Evolutionary conservation across 1,140 invertebrate genomes (phyloP), one percentile per base, ranked within the genome.

Genomic region (Anastatus disparis): DNA sequence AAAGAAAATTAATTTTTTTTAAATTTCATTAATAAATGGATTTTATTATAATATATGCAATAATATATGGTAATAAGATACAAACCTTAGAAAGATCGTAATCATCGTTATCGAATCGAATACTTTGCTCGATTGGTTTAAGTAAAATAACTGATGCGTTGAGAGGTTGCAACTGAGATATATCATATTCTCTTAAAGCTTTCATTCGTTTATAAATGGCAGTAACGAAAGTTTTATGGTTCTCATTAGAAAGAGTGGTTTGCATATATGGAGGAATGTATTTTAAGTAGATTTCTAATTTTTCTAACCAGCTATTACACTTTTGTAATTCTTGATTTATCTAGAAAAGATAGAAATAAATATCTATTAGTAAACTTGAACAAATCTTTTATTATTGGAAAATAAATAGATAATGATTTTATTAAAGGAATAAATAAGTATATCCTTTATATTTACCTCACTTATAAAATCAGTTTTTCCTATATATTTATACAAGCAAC

Each of bases 131-230:
- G 3, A 87, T 88, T 1, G 93, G 91, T 71, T 90, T 89, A 2
- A 93, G 79, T n/a, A 94, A 82, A 8, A 85, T 86, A 3, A 93
- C 88, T 1, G 87, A 85, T 0, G 91, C 87, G 76, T 88, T 89
- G 7, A 90, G 62, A 15, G 79, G 81, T 1, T 80, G 77, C 2
- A 77, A 8, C 8, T 76, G 53, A 9, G 71, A 71, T 0, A 71
- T 44, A 56, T 89, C 83, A 70, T 89, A 91, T 2, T 81, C 79
- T 0, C 87, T 65, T 0, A 91, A 58, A 26, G 89, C 87, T 73
- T 87, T 84, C 0, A 92, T 61, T 13, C 91, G 81, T 17, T 87
- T 86, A 68, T 88, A 92, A 66, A 87, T 81, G 1, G 84, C 82
- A 1, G 74, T 76, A 6, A 87, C 82, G 7, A 91, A 77, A 0